phyloP scores from a whole-genome alignment of 2,797 vertebrate genomes.

The Chelidonichthys spinosus region DNA sequence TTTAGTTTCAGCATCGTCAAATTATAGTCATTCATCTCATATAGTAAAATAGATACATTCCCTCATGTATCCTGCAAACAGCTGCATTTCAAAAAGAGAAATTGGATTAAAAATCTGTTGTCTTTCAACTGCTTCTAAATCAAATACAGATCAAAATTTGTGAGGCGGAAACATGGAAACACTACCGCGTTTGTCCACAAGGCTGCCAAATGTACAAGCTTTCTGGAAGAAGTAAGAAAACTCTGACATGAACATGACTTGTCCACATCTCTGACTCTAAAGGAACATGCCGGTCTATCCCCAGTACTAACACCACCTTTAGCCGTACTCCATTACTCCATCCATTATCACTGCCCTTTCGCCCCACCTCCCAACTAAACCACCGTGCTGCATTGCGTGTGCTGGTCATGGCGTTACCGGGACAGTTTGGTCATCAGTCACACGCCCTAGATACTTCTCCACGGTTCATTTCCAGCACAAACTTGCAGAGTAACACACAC shows the following conservation, averaged over 20 bases:
- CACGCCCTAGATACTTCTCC: conserved; percentile 13
- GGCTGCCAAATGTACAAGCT: no score
- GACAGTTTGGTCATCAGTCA: conserved; percentile 18
- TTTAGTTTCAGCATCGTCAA: no score
- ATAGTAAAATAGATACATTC: no score
- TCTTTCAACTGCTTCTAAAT: no score
- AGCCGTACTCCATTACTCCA: neutral
- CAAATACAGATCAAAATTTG: no score
- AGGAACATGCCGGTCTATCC: neutral
- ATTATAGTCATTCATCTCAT: no score
- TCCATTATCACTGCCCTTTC: conserved; percentile 1
- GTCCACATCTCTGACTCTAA: neutral
- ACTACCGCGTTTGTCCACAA: no score
- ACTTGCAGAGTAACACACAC: conserved; percentile 36
- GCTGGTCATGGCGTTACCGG: neutral
- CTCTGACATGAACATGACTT: neutral
- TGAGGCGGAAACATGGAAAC: no score
- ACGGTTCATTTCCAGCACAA: conserved; percentile 47
- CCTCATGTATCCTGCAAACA: no score
- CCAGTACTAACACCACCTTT: neutral
- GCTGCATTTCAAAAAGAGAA: no score
- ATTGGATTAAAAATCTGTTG: no score
- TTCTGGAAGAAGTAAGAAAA: neutral
- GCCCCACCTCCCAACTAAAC: conserved; percentile 3
- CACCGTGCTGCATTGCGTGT: conserved; percentile 1